Evolutionary conservation across 2,888 invertebrate species (phyloP), one percentile per base, ranked within the genome.

Genomic region (Zaprionus bogoriensis): DNA sequence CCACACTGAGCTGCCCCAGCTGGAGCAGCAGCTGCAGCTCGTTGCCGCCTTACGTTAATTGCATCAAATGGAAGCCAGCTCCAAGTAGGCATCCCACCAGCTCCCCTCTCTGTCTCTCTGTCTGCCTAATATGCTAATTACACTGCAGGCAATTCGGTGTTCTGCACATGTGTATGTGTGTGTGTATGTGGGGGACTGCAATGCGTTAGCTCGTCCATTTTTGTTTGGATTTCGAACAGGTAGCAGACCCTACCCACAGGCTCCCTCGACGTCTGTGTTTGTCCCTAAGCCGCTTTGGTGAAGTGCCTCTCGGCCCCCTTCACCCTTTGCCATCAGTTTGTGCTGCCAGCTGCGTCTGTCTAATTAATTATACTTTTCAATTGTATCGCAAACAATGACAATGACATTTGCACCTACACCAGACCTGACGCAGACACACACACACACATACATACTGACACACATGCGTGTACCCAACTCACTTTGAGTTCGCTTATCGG

Each of bases 291-390:
- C 54, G 58, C 53, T 71, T 71, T 71, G 7, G 36, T 61, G 46
- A 63, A 50, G 27, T 47, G 32, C 22, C 9, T 63, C 32, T n/a
- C 25, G 52, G 14, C 41, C 45, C 51, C 14, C 32, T 4, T n/a
- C n/a, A n/a, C n/a, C 10, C 20, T 10, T 5, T 36, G 2, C 41
- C 36, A n/a, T 36, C 12, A n/a, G n/a, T 12, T 2, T 32, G 12
- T 36, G 17, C 59, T 22, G 28, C 32, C 44, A 55, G 46, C 67
- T 65, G 63, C 46, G 57, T 52, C 72, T 53, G 55, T 83, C 81
- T 80, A 81, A 81, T 84, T 84, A 84, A 81, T 81, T 84, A 80
- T 80, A 76, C 76, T 81, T 78, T 84, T 84, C 84, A 83, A 81
- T 80, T 81, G 84, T 77, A 69, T 70, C 67, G 66, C 84, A 80